Evolutionary conservation across 2,113 vertebrate genomes (phyloP), one percentile per base, ranked within the genome.

Genomic region (Grus americana): DNA sequence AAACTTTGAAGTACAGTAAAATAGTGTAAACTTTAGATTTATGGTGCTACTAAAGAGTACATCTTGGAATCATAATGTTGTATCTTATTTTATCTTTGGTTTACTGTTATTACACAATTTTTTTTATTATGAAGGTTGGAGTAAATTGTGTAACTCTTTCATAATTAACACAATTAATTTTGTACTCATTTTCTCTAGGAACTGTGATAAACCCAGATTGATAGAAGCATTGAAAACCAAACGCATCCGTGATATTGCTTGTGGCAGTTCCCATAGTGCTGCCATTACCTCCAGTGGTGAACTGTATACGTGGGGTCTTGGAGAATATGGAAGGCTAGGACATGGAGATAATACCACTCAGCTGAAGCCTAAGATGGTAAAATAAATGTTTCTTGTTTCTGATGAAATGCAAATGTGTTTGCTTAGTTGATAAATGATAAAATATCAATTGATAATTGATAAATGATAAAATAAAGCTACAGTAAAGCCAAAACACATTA

Each of bases 291-390:
- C 99, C 58, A 99, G 99, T 2, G 99, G 99, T 24, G 99, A 99
- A 36, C 98, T 99, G 55, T 99, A 99, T 80, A 99, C 99, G 5
- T 99, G 99, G 99, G 99, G 99, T 22, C 97, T 99, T 24, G 99
- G 99, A 23, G 99, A 99, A 80, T 99, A 99, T 32, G 99, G 99
- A 54, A 98, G 99, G 6, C 97, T 99, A 30, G 99, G 99, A 50
- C 99, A 99, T 10, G 99, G 99, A 13, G 99, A 99, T 97, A 99
- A 99, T 95, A 99, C 99, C 7, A 99, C 99, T 5, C 99, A 99
- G 84, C 98, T 99, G 67, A 99, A 99, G 92, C 99, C 99, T 44
- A 99, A 99, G 98, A 99, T 99, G 98, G 99, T 99, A 98, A 86
- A 94, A 84, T 26, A 73, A 30, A 11, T 17, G 6, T 92, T 94